Evolutionary conservation across 1,140 invertebrate species (phyloP), one percentile per base, ranked within the genome.

Genomic region (Drosophila melanica): DNA sequence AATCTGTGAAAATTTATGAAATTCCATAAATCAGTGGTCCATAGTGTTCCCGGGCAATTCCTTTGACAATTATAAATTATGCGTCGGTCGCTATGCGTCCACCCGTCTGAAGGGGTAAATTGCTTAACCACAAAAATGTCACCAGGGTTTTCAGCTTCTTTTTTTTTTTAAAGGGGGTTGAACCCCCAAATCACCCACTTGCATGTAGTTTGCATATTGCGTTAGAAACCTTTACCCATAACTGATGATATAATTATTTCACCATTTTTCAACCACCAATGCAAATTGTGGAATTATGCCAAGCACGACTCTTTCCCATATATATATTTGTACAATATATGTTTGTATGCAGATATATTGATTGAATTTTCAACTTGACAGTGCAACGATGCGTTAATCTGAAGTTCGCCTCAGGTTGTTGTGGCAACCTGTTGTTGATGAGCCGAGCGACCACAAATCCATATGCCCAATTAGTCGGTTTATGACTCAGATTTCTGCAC

Each of bases 41-140:
- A 42, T 51, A 42, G 51, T 27, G 39, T 14, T 72, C 51, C 53
- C 35, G 30, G 67, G 50, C 65, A 75, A 81, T 75, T 82, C 84
- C 80, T 77, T 74, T 89, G 84, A 89, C 84, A 89, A 89, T 89
- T 89, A 89, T 89, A 89, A 89, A 89, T 89, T 89, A 84, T 89
- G 74, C 75, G 76, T 77, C 78, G 54, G 27, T 27, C 33, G 23
- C n/a, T 9, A 54, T 76, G 39, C 50, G 14, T 18, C 14, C 14
- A 14, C 42, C 42, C 6, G 27, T 3, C 16, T 14, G 63, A 53
- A 79, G 78, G 75, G 75, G 73, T 80, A 77, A 82, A 89, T 89
- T 71, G 76, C 59, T 75, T 79, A 71, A 87, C 85, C 84, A 57
- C 85, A 84, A 89, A 68, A 89, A 80, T 80, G 84, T 89, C 84